phyloP scores from a whole-genome alignment of 2,113 vertebrate genomes.

The Lycocorax pyrrhopterus region DNA sequence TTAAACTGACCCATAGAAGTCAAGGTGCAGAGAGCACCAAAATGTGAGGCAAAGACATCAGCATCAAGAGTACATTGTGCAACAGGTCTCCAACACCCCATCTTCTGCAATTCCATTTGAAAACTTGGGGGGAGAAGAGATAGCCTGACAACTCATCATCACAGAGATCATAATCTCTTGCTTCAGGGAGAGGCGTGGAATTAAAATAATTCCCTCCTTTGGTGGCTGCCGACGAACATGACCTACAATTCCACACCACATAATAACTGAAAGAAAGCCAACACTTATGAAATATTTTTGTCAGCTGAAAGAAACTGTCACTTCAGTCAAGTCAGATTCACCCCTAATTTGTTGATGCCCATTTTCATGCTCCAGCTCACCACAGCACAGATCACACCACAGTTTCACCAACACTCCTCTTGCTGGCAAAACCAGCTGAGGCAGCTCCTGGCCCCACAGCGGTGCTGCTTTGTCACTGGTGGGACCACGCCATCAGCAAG shows the following conservation, averaged over 20 bases:
- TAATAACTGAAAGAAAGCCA: background rate
- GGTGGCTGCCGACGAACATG: background rate
- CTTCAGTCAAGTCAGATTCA: background rate
- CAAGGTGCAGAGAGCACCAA: background rate
- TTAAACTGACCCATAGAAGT: background rate
- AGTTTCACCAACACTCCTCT: background rate
- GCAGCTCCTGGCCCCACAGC: background rate
- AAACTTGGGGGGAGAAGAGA: background rate
- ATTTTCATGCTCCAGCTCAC: background rate
- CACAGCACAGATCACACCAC: fast-evolving
- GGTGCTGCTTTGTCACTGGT: fast-evolving
- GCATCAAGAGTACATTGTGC: background rate
- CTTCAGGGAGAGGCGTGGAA: background rate
- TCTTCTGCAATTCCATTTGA: background rate
- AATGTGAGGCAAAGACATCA: fast-evolving
- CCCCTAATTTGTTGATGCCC: background rate
- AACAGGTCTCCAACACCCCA: background rate
- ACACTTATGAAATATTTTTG: background rate
- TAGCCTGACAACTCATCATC: background rate
- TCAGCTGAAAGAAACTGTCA: background rate
- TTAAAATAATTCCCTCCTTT: background rate
- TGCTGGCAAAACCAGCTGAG: background rate
- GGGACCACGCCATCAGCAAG: background rate
- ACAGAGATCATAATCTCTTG: background rate
- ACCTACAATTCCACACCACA: background rate